phyloP scores from a whole-genome alignment of 2,113 vertebrate genomes.

The Ceyx cyanopectus region DNA sequence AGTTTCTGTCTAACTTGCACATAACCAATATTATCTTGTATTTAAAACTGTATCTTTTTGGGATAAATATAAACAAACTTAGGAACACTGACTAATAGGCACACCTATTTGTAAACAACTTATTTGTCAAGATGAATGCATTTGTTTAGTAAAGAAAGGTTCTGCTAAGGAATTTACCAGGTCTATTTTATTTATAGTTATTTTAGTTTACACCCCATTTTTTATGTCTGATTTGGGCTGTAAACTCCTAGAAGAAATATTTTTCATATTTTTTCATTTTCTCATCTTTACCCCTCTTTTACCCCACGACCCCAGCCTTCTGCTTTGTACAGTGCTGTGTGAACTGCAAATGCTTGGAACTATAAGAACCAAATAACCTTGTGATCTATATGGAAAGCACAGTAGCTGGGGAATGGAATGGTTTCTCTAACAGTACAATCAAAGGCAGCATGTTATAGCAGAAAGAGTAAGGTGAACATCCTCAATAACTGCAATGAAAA shows the following conservation, averaged over 20 bases:
- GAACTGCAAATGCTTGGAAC: not conserved
- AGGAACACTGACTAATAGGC: not conserved
- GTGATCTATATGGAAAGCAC: not conserved
- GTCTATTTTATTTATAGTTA: not conserved
- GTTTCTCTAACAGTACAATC: not conserved
- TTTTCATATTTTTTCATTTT: not conserved
- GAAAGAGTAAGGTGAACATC: not conserved
- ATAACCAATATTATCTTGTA: not conserved
- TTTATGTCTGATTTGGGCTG: not conserved
- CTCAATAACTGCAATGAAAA: not conserved
- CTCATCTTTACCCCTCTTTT: not conserved
- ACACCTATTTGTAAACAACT: conserved; percentile 17
- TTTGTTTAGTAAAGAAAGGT: conserved; percentile 7
- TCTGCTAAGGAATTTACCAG: not conserved
- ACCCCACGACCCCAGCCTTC: not conserved
- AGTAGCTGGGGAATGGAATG: not conserved
- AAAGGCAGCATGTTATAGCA: not conserved
- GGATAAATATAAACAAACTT: not conserved
- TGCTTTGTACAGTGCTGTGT: not conserved
- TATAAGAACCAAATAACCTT: not conserved
- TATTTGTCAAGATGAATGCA: not conserved
- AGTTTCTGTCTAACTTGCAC: not conserved
- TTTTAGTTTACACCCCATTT: not conserved
- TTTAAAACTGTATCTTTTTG: not conserved
- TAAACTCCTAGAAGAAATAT: not conserved